Conservation (phyloP, 1,140 invertebrate genomes). For the Nymphalis io region DNA sequence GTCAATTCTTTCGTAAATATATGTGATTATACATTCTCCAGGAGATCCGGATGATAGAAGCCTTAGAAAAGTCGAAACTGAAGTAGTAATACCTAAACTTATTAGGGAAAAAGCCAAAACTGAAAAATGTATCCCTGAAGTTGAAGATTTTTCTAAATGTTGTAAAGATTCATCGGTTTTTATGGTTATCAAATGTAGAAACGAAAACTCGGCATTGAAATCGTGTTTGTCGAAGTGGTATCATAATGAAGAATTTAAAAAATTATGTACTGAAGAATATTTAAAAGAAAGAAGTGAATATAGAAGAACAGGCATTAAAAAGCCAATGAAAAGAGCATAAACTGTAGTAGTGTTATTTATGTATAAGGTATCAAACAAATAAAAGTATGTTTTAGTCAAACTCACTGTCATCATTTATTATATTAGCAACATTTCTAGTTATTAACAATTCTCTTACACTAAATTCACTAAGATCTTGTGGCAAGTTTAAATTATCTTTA, state of each 20-base stretch:
- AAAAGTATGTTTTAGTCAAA: conserved; percentile 56
- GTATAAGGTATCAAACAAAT: conserved; percentile 52
- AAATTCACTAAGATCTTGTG: conserved; percentile 60
- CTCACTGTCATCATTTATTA: conserved; percentile 72
- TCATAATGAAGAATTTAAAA: conserved; percentile 86
- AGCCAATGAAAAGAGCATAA: conserved; percentile 77
- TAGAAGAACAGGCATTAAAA: conserved; percentile 88
- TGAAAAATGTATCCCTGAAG: conserved; percentile 88
- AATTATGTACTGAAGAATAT: conserved; percentile 89
- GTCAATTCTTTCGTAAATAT: neutral
- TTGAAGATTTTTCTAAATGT: conserved; percentile 88
- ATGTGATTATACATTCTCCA: conserved; percentile 13
- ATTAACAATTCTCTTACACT: conserved; percentile 66
- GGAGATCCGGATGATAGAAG: conserved; percentile 91
- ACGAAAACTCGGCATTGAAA: conserved; percentile 85
- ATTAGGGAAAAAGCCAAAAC: conserved; percentile 89
- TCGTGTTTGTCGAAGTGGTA: conserved; percentile 89
- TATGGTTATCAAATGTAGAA: conserved; percentile 88
- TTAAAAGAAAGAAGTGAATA: conserved; percentile 90
- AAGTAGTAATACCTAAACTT: conserved; percentile 92
- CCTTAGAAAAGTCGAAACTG: conserved; percentile 91
- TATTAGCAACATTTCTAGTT: conserved; percentile 65
- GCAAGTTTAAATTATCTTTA: conserved; percentile 44
- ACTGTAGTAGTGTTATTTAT: conserved; percentile 10
- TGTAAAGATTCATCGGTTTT: conserved; percentile 85